These are phyloP conservation scores for Andrena bucephala DNA, from an alignment of 2,888 invertebrate genomes.

Conservation along the genomic window DNA sequence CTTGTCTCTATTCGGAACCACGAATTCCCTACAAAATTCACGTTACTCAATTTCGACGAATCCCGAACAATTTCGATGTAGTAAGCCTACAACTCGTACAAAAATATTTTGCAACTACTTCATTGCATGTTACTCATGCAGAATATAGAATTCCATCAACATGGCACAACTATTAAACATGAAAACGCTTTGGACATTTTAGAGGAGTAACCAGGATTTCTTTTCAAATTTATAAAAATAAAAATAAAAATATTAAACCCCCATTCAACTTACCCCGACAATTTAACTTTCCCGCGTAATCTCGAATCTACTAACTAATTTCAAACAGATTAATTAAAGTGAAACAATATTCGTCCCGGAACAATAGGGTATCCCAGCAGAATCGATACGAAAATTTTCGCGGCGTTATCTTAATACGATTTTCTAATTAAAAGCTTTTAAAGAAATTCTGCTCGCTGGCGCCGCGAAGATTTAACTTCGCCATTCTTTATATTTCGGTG, in stretches of 20 bases:
- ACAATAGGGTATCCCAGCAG: not conserved
- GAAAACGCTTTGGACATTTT: too few species aligned
- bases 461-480: constrained; percentile 61
- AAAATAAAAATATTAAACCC: too few species aligned
- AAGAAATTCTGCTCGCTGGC: constrained; percentile 47
- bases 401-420: constrained; percentile 44
- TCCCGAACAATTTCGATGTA: not conserved
- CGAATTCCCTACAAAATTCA: constrained; percentile 12
- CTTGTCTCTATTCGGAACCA: constrained; percentile 8
- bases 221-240: too few species aligned
- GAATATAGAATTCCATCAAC: too few species aligned
- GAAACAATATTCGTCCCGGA: not conserved
- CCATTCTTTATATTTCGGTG: constrained; percentile 63
- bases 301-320: too few species aligned
- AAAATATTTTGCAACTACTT: not conserved
- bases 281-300: too few species aligned
- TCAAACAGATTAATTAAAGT: not conserved
- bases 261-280: too few species aligned
- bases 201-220: too few species aligned
- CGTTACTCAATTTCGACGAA: not conserved
- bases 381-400: not conserved
- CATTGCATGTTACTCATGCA: not conserved
- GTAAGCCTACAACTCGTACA: not conserved
- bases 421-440: constrained; percentile 60
- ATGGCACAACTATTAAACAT: too few species aligned